phyloP scores from a whole-genome alignment of 2,113 vertebrate species.

The Saccopteryx bilineata region DNA sequence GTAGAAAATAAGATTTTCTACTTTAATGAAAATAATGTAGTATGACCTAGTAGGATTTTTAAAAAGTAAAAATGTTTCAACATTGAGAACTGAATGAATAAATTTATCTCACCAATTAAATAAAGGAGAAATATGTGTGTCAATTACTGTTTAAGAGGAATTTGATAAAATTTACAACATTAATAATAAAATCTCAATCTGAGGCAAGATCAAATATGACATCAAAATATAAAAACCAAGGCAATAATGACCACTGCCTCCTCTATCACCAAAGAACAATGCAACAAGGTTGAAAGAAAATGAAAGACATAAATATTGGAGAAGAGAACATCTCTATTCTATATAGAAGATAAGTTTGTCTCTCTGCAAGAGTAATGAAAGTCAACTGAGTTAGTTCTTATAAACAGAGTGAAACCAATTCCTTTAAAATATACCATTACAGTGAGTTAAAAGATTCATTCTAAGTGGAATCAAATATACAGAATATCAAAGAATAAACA shows the following conservation, averaged over 20 bases:
- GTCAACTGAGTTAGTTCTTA: not conserved
- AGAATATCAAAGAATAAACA: conserved; percentile 15
- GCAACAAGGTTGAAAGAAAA: conserved; percentile 31
- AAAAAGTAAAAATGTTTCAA: conserved; percentile 41
- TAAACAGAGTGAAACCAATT: not conserved
- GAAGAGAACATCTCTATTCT: not conserved
- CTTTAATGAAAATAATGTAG: conserved; percentile 27
- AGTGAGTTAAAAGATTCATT: conserved; percentile 21
- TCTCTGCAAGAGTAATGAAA: not conserved
- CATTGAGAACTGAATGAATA: not conserved
- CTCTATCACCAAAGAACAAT: conserved; percentile 33
- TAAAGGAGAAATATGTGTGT: conserved; percentile 29
- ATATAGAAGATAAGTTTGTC: not conserved
- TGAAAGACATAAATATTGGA: not conserved
- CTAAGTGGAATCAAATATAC: not conserved
- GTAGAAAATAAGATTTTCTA: conserved; percentile 11
- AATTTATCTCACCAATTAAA: conserved; percentile 17
- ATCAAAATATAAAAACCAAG: conserved; percentile 26
- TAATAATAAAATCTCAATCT: conserved; percentile 33
- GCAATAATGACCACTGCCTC: not conserved
- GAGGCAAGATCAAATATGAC: not conserved
- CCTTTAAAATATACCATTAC: not conserved
- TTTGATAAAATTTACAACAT: conserved; percentile 16
- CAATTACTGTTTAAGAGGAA: conserved; percentile 4
- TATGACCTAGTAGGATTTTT: not conserved